Conservation (phyloP, 1,140 invertebrate genomes). For the Acyrthosiphon pisum region DNA sequence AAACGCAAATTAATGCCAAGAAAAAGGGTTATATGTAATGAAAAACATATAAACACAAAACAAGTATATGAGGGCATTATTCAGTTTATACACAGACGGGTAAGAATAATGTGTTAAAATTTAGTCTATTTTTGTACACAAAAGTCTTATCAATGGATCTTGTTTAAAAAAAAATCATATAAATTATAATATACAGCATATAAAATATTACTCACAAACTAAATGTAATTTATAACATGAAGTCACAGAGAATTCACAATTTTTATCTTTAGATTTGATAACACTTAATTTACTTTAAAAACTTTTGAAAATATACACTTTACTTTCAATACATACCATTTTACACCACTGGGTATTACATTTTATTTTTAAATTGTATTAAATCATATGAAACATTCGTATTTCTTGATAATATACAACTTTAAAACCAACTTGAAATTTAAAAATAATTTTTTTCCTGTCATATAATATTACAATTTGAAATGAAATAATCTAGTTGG, state of each 20-base stretch:
- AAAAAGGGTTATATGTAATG: neutral
- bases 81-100: neutral
- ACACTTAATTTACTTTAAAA: conserved; percentile 11
- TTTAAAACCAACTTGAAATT: neutral
- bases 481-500: neutral
- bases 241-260: neutral
- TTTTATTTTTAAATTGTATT: neutral
- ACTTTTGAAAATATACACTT: neutral
- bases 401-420: neutral
- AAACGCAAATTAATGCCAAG: conserved; percentile 25
- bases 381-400: neutral
- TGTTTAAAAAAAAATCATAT: neutral
- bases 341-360: neutral
- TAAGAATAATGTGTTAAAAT: conserved; percentile 26
- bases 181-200: neutral
- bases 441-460: neutral
- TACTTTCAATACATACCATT: neutral
- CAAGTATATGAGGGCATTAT: neutral
- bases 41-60: conserved; percentile 3
- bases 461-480: neutral
- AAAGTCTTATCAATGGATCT: conserved; percentile 15
- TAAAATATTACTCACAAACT: neutral
- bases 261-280: conserved; percentile 1
- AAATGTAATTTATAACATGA: neutral
- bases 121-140: neutral